Percentiles rank a stretch among this genome's conserved stretches.
Conservation (phyloP, 92 coral and sea anemone species). For the Nematostella vectensis region DNA sequence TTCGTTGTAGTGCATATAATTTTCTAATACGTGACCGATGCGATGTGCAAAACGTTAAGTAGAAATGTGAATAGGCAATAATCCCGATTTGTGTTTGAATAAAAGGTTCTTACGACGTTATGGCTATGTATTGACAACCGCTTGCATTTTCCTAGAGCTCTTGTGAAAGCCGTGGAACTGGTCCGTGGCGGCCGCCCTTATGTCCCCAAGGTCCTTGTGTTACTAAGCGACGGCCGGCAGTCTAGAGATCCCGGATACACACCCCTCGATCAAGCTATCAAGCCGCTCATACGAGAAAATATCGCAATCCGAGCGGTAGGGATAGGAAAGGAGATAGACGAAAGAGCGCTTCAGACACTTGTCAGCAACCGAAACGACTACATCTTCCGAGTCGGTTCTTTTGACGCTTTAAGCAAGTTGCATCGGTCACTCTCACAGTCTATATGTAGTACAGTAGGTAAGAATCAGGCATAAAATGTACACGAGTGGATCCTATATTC, state of each 20-base stretch:
- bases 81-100: too few relatives aligned
- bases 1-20: too few relatives aligned
- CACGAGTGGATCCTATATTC: too few relatives aligned
- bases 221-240: constrained; percentile 81
- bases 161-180: constrained; percentile 30
- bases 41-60: too few relatives aligned
- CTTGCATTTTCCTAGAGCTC: constrained; percentile 29
- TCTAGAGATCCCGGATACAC: constrained; percentile 50
- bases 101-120: too few relatives aligned
- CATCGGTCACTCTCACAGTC: constrained; percentile 23
- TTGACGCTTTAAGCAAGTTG: constrained; percentile 29
- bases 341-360: constrained; percentile 23
- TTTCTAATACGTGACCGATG: too few relatives aligned
- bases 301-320: constrained; percentile 72
- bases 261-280: constrained; percentile 48
- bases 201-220: constrained; percentile 54
- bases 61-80: too few relatives aligned
- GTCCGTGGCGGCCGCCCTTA: constrained; percentile 24
- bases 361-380: constrained; percentile 14
- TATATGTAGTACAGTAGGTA: constrained; percentile 36
- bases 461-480: too few relatives aligned
- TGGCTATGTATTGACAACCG: too few relatives aligned
- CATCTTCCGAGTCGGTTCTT: constrained; percentile 24
- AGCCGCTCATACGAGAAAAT: constrained; percentile 59
- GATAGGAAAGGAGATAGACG: constrained; percentile 62